These are phyloP conservation scores for Pterocles orientalis DNA, from an alignment of 2,113 vertebrate species.

Conservation along the genomic window DNA sequence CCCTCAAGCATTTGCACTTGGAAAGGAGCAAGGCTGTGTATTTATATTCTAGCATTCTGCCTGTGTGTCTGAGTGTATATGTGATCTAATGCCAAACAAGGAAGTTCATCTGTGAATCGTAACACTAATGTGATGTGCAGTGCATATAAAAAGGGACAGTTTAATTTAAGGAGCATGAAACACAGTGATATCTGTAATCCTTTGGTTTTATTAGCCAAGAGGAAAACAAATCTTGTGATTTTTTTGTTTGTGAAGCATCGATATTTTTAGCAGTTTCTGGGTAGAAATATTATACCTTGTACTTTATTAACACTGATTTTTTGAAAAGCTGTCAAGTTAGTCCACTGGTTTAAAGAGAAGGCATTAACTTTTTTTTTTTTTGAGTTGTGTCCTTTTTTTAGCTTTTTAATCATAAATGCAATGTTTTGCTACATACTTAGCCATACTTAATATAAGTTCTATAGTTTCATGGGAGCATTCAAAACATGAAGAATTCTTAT, in stretches of 20 bases:
- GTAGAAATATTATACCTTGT: not conserved
- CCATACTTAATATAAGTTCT: not conserved
- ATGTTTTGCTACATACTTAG: not conserved
- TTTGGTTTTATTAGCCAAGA: not conserved
- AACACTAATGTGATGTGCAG: not conserved
- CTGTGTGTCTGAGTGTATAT: not conserved
- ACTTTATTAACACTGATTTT: not conserved
- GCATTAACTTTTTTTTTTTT: not conserved
- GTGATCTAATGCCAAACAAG: conserved; percentile 46
- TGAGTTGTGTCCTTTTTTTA: not conserved
- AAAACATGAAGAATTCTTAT: not conserved
- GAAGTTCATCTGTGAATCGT: conserved; percentile 7
- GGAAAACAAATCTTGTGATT: not conserved
- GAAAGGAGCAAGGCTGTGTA: conserved; percentile 19
- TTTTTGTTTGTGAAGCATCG: not conserved
- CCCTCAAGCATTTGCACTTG: conserved; percentile 3
- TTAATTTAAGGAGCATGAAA: not conserved
- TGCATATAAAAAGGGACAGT: not conserved
- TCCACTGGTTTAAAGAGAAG: not conserved
- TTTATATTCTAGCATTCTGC: conserved; percentile 4
- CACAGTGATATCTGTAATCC: not conserved
- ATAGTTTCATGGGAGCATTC: not conserved
- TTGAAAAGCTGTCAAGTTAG: not conserved
- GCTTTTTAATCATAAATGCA: not conserved
- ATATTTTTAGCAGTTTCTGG: not conserved